Percentiles rank a stretch among this genome's conserved stretches.
These are phyloP conservation scores for Acanthosepion lycidas DNA, from an alignment of 2,888 invertebrate genomes.

Conservation along the genomic window DNA sequence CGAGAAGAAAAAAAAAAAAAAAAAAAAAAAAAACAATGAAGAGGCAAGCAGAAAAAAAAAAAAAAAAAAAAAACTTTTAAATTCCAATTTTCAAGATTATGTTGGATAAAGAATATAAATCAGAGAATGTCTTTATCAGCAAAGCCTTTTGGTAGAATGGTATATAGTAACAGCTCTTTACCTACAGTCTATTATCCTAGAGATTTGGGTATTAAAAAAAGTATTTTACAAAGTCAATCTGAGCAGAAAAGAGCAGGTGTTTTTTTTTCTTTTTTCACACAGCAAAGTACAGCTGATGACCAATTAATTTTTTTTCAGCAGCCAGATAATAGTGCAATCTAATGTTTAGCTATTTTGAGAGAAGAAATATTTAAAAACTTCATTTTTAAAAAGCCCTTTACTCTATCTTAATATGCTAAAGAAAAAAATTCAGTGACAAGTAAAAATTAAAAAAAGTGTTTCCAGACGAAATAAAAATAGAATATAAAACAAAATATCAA, in stretches of 20 bases:
- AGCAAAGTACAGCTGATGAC: too few species aligned
- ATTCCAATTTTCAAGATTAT: neutral
- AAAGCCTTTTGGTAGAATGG: neutral
- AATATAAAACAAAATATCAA: neutral
- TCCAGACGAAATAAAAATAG: neutral
- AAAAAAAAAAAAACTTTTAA: neutral
- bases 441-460: conserved; percentile 14
- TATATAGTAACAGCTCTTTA: neutral
- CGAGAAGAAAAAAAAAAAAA: neutral
- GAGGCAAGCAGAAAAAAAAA: neutral
- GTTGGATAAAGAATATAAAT: conserved; percentile 12
- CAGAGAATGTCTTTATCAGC: conserved; percentile 18
- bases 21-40: neutral
- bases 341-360: neutral
- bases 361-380: neutral
- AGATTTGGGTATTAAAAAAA: neutral
- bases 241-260: neutral
- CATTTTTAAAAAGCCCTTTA: neutral
- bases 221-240: neutral
- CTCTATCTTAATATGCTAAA: neutral
- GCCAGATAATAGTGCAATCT: conserved; percentile 12
- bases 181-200: neutral
- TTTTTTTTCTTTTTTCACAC: neutral
- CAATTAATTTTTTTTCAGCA: neutral
- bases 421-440: neutral